Evolutionary conservation across 2,888 invertebrate genomes (phyloP).

Genomic region (Hoplodrina ambigua): DNA sequence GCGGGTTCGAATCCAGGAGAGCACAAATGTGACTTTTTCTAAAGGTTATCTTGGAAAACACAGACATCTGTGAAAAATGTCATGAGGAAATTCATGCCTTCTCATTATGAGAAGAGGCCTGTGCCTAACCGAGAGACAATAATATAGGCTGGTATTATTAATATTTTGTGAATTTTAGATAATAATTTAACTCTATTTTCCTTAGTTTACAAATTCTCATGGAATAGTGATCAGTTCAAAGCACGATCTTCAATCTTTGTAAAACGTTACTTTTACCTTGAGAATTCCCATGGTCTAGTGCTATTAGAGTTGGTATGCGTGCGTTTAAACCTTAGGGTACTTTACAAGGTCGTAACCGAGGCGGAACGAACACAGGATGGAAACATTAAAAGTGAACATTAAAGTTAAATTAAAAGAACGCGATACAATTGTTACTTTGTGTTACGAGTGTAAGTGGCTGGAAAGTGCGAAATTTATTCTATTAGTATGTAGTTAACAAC

Average conservation of each 20-base stretch:
- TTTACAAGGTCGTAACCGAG: conserved; percentile 34
- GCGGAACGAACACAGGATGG: conserved; percentile 33
- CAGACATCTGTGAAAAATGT: no score
- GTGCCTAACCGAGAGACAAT: no score
- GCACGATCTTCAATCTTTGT: not conserved
- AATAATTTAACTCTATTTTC: no score
- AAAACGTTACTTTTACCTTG: not conserved
- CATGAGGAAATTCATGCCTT: no score
- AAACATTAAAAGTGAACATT: conserved; percentile 41
- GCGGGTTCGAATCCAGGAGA: no score
- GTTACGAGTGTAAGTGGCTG: not conserved
- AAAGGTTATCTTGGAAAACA: no score
- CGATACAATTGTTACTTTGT: not conserved
- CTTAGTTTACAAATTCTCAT: not conserved
- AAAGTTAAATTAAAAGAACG: conserved; percentile 9
- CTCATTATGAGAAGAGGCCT: no score
- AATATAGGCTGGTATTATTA: no score
- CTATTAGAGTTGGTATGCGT: conserved; percentile 15
- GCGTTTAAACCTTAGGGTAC: conserved; percentile 20
- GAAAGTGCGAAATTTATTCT: not conserved
- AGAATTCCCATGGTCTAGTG: conserved; percentile 15
- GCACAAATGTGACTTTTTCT: no score
- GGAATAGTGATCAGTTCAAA: no score
- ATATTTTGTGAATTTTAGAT: no score
- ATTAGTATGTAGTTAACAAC: not conserved